A percentile compares a stretch with the other conserved stretches of the same genome.
Conservation (phyloP, 2,888 invertebrate genomes). For the Lasioglossum morio region DNA sequence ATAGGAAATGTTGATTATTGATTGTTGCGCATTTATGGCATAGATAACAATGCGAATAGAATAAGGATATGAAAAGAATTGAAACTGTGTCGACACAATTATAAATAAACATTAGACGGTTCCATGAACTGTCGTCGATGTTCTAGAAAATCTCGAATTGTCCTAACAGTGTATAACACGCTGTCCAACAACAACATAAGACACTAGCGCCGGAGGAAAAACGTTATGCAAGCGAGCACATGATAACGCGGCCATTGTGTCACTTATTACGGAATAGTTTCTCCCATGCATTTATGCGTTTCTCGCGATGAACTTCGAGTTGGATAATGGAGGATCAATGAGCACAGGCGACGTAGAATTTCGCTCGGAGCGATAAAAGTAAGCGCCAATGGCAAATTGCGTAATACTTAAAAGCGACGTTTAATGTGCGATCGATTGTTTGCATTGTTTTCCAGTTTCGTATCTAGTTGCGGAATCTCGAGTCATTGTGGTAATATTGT, state of each 20-base stretch:
- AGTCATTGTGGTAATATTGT: not conserved
- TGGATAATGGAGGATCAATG: slow-evolving; percentile 26
- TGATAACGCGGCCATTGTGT: slow-evolving; percentile 42
- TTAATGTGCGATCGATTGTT: not conserved
- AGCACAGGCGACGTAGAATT: not conserved
- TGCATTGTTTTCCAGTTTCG: not conserved
- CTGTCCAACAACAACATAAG: slow-evolving; percentile 27
- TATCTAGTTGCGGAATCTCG: not conserved
- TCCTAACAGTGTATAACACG: not conserved
- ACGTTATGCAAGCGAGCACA: slow-evolving; percentile 50
- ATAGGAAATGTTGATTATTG: not conserved
- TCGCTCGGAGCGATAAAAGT: not conserved
- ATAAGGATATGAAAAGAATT: no score
- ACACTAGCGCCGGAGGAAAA: slow-evolving; percentile 6
- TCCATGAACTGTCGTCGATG: not conserved
- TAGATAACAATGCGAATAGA: not conserved
- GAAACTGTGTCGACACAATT: not conserved
- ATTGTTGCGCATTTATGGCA: not conserved
- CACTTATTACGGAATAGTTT: slow-evolving; percentile 35
- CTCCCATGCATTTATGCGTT: not conserved
- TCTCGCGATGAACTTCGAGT: slow-evolving; percentile 11
- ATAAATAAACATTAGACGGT: not conserved
- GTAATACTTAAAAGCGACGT: not conserved
- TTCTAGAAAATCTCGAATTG: not conserved
- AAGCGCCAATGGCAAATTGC: not conserved